phyloP scores from a whole-genome alignment of 2,888 invertebrate species.

The Idaea dimidiata region DNA sequence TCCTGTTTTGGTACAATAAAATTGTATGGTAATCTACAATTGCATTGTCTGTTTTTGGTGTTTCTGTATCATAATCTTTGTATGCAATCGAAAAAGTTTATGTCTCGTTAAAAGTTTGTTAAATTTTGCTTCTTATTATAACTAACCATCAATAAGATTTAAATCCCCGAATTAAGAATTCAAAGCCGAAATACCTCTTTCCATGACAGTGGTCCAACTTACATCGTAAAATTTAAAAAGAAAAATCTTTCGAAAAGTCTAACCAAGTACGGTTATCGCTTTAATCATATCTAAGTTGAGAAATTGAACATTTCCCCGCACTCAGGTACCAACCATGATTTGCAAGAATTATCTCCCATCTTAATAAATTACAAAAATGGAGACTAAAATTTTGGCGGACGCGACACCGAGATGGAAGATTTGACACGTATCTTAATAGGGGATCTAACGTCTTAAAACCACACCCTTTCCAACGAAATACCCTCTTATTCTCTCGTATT shows the following conservation, averaged over 20 bases:
- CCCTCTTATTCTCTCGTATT: constrained; percentile 25
- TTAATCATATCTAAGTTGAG: constrained; percentile 17
- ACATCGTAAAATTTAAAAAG: background rate
- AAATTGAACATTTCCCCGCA: constrained; percentile 19
- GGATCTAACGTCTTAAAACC: constrained; percentile 32
- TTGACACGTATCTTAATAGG: constrained; percentile 42
- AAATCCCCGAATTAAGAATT: background rate
- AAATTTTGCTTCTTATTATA: too few species aligned
- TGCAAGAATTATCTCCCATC: constrained; percentile 26
- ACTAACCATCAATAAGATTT: too few species aligned
- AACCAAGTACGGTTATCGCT: constrained; percentile 6
- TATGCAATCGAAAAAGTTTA: too few species aligned
- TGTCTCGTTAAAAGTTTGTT: too few species aligned
- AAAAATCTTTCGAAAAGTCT: background rate
- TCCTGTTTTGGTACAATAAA: too few species aligned
- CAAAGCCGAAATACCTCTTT: background rate
- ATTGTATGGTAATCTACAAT: too few species aligned
- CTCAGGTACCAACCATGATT: constrained; percentile 26
- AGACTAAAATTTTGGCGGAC: constrained; percentile 26
- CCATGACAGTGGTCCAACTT: background rate
- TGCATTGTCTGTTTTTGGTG: too few species aligned
- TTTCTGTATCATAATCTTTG: too few species aligned
- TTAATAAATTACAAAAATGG: constrained; percentile 37
- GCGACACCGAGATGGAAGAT: constrained; percentile 40
- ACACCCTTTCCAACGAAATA: constrained; percentile 6